These are phyloP conservation scores for Idaea biselata DNA, from an alignment of 2,888 invertebrate species.

Conservation along the genomic window DNA sequence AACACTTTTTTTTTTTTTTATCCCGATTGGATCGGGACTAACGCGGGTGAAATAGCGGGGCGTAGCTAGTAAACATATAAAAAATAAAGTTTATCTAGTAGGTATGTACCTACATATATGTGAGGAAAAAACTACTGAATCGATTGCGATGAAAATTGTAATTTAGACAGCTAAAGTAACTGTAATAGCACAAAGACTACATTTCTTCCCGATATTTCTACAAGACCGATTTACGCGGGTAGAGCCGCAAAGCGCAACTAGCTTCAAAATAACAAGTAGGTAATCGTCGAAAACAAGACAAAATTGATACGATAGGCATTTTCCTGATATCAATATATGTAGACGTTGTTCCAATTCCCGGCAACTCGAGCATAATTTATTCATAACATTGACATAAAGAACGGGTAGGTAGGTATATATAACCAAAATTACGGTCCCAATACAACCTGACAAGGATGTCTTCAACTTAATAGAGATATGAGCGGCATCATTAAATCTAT, in stretches of 20 bases:
- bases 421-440: constrained; percentile 38
- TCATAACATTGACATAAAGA: constrained; percentile 35
- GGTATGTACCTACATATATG: too few relatives aligned
- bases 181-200: too few relatives aligned
- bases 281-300: constrained; percentile 7
- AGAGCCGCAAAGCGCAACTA: constrained; percentile 7
- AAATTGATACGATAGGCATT: neutral
- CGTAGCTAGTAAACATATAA: too few relatives aligned
- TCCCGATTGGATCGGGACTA: too few relatives aligned
- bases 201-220: too few relatives aligned
- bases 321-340: constrained; percentile 3
- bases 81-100: too few relatives aligned
- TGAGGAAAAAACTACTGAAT: too few relatives aligned
- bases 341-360: constrained; percentile 25
- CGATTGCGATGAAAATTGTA: too few relatives aligned
- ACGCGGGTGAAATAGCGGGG: too few relatives aligned
- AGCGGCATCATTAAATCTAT: neutral
- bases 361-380: constrained; percentile 37
- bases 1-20: too few relatives aligned
- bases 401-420: constrained; percentile 35
- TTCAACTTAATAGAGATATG: neutral
- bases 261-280: constrained; percentile 18
- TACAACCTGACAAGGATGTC: constrained; percentile 2
- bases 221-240: too few relatives aligned
- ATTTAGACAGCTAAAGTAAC: too few relatives aligned